phyloP scores from a whole-genome alignment of 2,797 vertebrate genomes.

The Thamnophis elegans region DNA sequence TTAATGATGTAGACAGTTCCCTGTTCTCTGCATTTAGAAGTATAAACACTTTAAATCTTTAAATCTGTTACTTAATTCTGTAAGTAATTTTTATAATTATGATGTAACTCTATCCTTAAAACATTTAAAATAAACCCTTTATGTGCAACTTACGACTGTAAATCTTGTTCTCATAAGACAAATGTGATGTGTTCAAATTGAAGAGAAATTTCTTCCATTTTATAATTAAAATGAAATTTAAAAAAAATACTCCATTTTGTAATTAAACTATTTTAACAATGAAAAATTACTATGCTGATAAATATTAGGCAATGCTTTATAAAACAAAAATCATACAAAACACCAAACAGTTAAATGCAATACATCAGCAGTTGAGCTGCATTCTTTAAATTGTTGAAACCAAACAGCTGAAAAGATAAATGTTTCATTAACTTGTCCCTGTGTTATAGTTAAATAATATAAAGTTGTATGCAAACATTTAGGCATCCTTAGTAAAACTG shows the following conservation, averaged over 20 bases:
- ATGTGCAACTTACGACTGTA: constrained; percentile 80
- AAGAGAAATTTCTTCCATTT: constrained; percentile 50
- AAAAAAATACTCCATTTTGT: constrained; percentile 45
- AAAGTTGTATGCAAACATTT: not conserved
- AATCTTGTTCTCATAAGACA: constrained; percentile 72
- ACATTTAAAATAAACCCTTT: constrained; percentile 88
- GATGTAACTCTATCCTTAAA: constrained; percentile 89
- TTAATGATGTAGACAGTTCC: constrained; percentile 84
- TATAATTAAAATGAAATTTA: constrained; percentile 17
- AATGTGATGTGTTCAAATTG: constrained; percentile 54
- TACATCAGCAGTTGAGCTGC: constrained; percentile 9
- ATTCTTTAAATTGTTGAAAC: constrained; percentile 17
- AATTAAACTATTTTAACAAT: constrained; percentile 50
- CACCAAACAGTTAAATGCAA: constrained; percentile 2
- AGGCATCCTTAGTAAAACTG: not conserved
- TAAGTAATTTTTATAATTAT: constrained; percentile 93
- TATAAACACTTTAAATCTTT: constrained; percentile 85
- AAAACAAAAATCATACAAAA: not conserved
- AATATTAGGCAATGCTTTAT: constrained; percentile 25
- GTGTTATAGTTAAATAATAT: not conserved
- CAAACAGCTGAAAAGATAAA: not conserved
- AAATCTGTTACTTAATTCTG: constrained; percentile 78
- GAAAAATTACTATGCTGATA: constrained; percentile 34
- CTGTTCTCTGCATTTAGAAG: constrained; percentile 87
- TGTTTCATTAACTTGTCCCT: not conserved